These are phyloP conservation scores for Lordiphosa clarofinis DNA, from an alignment of 1,140 invertebrate species.

Conservation along the genomic window DNA sequence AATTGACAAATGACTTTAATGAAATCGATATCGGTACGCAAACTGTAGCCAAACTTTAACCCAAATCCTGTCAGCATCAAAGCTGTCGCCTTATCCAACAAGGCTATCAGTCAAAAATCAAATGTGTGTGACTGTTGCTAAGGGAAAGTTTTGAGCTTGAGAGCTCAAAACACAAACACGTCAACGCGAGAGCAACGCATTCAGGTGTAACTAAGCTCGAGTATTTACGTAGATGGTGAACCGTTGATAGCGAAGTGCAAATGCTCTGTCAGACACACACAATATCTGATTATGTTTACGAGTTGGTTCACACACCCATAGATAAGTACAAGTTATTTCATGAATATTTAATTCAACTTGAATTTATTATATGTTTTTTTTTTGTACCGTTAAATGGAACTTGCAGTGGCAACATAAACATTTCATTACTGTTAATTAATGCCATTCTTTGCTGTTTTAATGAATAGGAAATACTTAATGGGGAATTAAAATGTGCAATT, in stretches of 20 bases:
- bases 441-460: slow-evolving; percentile 1
- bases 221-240: slow-evolving; percentile 3
- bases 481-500: background rate
- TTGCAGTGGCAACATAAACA: slow-evolving; percentile 6
- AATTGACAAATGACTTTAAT: slow-evolving; percentile 46
- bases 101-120: slow-evolving; percentile 71
- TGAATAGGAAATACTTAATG: background rate
- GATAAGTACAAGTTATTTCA: slow-evolving; percentile 1
- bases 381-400: background rate
- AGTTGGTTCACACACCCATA: background rate
- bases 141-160: slow-evolving; percentile 4
- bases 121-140: slow-evolving; percentile 28
- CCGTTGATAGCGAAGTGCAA: slow-evolving; percentile 13
- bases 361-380: slow-evolving; percentile 4
- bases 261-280: slow-evolving; percentile 9
- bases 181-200: background rate
- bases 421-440: slow-evolving; percentile 10
- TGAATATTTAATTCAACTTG: background rate
- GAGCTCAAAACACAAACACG: slow-evolving; percentile 10
- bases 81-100: slow-evolving; percentile 57
- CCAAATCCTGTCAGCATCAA: slow-evolving; percentile 10
- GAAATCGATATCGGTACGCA: slow-evolving; percentile 36
- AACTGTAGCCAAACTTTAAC: slow-evolving; percentile 5
- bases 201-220: slow-evolving; percentile 22
- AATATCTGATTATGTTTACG: slow-evolving; percentile 6